These are phyloP conservation scores for Prietella phreatophila DNA, from an alignment of 2,113 vertebrate species.

Conservation along the genomic window DNA sequence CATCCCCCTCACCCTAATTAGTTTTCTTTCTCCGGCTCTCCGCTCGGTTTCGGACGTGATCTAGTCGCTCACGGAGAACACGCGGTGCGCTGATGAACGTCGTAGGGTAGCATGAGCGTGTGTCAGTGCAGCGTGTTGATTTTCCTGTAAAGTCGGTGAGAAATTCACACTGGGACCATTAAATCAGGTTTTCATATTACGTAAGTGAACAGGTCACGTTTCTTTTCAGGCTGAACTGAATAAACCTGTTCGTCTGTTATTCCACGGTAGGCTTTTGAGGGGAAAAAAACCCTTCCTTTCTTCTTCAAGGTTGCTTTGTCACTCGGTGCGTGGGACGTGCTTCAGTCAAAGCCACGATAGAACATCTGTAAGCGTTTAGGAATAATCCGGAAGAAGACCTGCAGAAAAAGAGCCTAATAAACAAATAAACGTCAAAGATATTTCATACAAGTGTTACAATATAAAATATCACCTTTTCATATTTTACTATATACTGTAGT, in stretches of 20 bases:
- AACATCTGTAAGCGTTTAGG: neutral
- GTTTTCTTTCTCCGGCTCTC: neutral
- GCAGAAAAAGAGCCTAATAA: neutral
- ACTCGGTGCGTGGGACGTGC: neutral
- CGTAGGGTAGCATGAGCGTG: neutral
- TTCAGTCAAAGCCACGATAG: neutral
- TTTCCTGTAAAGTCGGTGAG: neutral
- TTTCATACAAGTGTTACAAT: neutral
- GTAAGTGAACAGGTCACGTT: neutral
- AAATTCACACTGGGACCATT: neutral
- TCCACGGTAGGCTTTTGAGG: too few species aligned
- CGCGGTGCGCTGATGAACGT: too few species aligned
- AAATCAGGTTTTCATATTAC: neutral
- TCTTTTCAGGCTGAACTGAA: constrained; percentile 1
- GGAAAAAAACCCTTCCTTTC: neutral
- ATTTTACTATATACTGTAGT: too few species aligned
- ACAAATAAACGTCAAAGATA: neutral
- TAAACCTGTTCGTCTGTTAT: neutral
- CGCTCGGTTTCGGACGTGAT: too few species aligned
- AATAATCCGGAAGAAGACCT: neutral
- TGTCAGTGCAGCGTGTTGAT: neutral
- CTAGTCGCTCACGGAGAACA: too few species aligned
- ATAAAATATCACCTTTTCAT: neutral
- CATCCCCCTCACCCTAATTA: neutral
- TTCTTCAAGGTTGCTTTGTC: neutral